Conservation (phyloP, 2,113 vertebrate species). For the Amia ocellicauda region DNA sequence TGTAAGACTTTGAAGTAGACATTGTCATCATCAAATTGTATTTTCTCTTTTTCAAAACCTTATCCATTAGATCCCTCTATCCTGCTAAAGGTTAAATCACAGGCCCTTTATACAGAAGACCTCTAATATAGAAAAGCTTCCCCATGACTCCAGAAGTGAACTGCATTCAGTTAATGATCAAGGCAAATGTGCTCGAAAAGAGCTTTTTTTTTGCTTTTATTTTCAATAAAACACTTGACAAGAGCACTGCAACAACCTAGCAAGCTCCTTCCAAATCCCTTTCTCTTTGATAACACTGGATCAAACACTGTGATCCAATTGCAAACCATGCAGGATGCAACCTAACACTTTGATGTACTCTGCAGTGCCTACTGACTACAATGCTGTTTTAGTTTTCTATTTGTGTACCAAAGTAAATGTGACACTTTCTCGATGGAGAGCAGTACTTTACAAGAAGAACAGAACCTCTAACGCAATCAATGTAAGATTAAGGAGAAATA, state of each 20-base stretch:
- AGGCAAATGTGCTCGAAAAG: not conserved
- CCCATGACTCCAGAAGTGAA: too few relatives aligned
- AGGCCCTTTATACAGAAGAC: too few relatives aligned
- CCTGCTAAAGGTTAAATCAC: too few relatives aligned
- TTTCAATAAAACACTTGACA: conserved; percentile 14
- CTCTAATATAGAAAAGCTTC: too few relatives aligned
- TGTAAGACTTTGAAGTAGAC: too few relatives aligned
- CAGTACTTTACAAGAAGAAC: not conserved
- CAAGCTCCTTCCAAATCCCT: not conserved
- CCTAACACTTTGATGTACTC: conserved; percentile 13
- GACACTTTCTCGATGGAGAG: not conserved
- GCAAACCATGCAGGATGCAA: not conserved
- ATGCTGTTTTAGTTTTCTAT: too few relatives aligned
- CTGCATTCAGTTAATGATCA: not conserved
- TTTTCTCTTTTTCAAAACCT: too few relatives aligned
- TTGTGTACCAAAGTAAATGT: too few relatives aligned
- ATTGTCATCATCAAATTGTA: too few relatives aligned
- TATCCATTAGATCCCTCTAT: too few relatives aligned
- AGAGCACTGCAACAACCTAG: not conserved
- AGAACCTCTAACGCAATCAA: conserved; percentile 8
- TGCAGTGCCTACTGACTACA: not conserved
- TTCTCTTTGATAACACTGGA: conserved; percentile 16
- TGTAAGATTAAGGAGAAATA: not conserved
- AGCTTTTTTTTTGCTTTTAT: not conserved
- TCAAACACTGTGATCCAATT: conserved; percentile 15